phyloP scores from a whole-genome alignment of 2,113 vertebrate genomes.

The Nothobranchius kuhntae region DNA sequence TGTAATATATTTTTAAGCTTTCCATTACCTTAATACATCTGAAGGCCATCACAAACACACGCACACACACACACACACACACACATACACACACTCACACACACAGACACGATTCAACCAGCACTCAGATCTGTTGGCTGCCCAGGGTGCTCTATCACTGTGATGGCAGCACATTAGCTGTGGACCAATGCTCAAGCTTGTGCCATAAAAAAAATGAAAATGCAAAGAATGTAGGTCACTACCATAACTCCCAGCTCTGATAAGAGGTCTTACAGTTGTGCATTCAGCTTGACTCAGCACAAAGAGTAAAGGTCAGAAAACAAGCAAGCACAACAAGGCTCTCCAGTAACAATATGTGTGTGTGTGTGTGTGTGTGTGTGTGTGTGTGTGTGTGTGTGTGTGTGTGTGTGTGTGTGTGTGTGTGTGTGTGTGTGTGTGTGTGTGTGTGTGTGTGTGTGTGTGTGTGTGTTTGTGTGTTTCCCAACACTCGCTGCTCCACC shows the following conservation, averaged over 20 bases:
- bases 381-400: too few relatives aligned
- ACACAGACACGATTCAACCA: constrained; percentile 5
- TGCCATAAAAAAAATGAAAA: constrained; percentile 67
- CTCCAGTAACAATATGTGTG: not conserved
- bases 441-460: too few relatives aligned
- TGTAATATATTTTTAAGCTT: constrained; percentile 4
- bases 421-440: too few relatives aligned
- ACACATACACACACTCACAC: constrained; percentile 2
- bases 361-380: not conserved
- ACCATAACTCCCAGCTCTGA: constrained; percentile 9
- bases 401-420: constrained; percentile 1
- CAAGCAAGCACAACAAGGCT: not conserved
- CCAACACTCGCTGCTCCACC: constrained; percentile 71
- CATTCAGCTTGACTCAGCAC: constrained; percentile 23
- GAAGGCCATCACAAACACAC: not conserved
- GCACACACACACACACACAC: not conserved
- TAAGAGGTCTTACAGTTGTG: constrained; percentile 5
- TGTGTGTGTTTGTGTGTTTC: constrained; percentile 6
- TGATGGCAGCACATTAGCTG: constrained; percentile 52
- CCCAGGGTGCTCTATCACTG: constrained; percentile 46
- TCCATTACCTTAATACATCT: constrained; percentile 22
- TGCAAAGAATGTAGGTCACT: constrained; percentile 45
- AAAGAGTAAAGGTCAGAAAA: constrained; percentile 26
- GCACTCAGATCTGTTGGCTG: constrained; percentile 7
- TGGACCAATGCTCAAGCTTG: constrained; percentile 54